Base-by-base conservation (phyloP, 2,113 vertebrate species). In the Etheostoma cragini region DNA sequence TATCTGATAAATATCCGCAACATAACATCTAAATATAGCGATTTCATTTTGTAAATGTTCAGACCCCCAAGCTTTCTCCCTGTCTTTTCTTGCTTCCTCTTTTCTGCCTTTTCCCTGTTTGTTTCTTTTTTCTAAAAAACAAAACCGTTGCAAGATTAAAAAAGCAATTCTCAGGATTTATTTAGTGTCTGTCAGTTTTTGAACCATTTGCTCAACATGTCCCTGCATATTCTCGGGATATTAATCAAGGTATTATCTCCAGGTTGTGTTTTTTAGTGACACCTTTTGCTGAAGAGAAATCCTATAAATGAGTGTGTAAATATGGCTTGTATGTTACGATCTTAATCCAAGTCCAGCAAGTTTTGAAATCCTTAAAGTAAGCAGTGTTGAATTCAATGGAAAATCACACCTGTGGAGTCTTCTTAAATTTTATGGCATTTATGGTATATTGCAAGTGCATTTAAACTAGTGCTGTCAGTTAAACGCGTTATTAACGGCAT, bases 141-240 rank as follows among this genome's bases (percentile, higher is more conserved):
- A 87, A 66, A 83, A 76, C 45, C 85, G 63, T 57, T 54, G 33
- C 85, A 73, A 60, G 67, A 78, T 82, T 83, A 64, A 58, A 65
- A 76, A 82, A 62, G 26, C 21, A 72, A 76, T 74, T 68, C 22
- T 67, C 45, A 74, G 70, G 70, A 87, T 86, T 84, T 71, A 80
- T 84, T 83, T n/a, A 82, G 63, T 72, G 47, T 66, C 22, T 73
- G 50, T 72, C 22, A 63, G 13, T 72, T 73, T 67, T 67, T 17
- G 60, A 76, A 74, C 22, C 11, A 15, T 35, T 56, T 65, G 35
- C 61, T 47, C 52, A 71, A n/a, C 33, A 56, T 30, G 72, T 57
- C 35, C 42, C 58, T 63, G 54, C 65, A 78, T 82, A 80, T 81
- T 60, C 42, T 52, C 2, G 53, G 60, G 50, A 22, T 58, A 42